phyloP scores from a whole-genome alignment of 2,113 vertebrate species.

The Bostrychus sinensis region DNA sequence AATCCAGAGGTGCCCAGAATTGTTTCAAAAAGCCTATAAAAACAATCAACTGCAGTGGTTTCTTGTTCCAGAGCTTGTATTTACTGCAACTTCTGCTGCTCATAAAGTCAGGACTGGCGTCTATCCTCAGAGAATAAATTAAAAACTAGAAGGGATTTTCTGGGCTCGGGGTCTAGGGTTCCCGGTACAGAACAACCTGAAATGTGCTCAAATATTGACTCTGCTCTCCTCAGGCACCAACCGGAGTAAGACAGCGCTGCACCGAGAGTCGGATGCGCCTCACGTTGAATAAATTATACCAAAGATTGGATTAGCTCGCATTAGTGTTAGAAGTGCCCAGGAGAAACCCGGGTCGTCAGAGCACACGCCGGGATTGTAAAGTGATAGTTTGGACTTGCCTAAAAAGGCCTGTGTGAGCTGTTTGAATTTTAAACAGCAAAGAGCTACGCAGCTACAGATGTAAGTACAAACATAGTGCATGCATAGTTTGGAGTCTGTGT shows the following conservation, averaged over 20 bases:
- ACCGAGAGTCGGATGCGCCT: slow-evolving; percentile 20
- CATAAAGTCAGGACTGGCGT: background rate
- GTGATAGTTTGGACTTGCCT: slow-evolving; percentile 3
- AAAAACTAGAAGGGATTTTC: slow-evolving; percentile 9
- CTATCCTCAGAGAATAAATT: slow-evolving; percentile 37
- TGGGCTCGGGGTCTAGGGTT: slow-evolving; percentile 18
- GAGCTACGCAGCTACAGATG: background rate
- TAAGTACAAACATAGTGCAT: too few species aligned
- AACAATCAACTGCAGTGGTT: background rate
- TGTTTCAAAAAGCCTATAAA: too few species aligned
- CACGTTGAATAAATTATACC: slow-evolving; percentile 49
- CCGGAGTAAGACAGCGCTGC: slow-evolving; percentile 6
- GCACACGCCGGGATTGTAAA: background rate
- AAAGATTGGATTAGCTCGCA: slow-evolving; percentile 57
- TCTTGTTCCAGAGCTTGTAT: too few species aligned
- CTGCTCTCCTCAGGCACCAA: slow-evolving; percentile 37
- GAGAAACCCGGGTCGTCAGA: slow-evolving; percentile 12
- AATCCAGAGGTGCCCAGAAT: too few species aligned
- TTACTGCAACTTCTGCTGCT: background rate
- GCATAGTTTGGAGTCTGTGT: too few species aligned
- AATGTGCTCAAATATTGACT: slow-evolving; percentile 52
- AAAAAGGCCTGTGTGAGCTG: background rate
- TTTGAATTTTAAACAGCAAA: background rate
- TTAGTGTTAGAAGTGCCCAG: slow-evolving; percentile 35
- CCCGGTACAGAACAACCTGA: slow-evolving; percentile 38